These are phyloP conservation scores for Falco peregrinus DNA, from an alignment of 2,797 vertebrate genomes.

Conservation along the genomic window DNA sequence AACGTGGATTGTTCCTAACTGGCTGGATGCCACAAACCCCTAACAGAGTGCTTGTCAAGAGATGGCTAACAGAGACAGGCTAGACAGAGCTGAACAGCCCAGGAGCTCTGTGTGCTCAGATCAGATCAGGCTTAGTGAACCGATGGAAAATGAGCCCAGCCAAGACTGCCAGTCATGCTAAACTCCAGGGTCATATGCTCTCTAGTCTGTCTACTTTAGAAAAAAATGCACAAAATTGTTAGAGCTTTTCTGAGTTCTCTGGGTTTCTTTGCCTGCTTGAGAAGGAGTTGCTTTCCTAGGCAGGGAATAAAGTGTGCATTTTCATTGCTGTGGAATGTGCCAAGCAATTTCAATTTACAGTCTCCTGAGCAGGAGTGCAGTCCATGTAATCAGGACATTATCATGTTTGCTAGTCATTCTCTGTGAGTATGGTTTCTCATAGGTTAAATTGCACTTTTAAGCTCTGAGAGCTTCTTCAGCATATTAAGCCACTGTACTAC, in stretches of 20 bases:
- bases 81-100: neutral
- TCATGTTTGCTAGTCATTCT: neutral
- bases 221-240: fast-evolving
- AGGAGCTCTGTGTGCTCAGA: neutral
- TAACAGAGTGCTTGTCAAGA: neutral
- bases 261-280: neutral
- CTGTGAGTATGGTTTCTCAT: neutral
- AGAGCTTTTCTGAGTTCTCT: neutral
- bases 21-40: neutral
- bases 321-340: neutral
- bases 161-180: neutral
- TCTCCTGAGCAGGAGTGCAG: neutral
- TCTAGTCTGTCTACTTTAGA: neutral
- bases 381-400: neutral
- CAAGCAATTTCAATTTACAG: neutral
- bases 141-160: neutral
- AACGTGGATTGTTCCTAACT: neutral
- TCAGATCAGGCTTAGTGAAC: neutral
- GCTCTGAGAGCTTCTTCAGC: neutral
- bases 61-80: neutral
- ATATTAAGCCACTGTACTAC: neutral
- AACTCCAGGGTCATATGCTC: neutral
- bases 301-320: neutral
- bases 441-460: neutral
- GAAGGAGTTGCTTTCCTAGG: neutral